Evolutionary conservation across 2,113 vertebrate species (phyloP), one percentile per base, ranked within the genome.

Genomic region (Progne subis): DNA sequence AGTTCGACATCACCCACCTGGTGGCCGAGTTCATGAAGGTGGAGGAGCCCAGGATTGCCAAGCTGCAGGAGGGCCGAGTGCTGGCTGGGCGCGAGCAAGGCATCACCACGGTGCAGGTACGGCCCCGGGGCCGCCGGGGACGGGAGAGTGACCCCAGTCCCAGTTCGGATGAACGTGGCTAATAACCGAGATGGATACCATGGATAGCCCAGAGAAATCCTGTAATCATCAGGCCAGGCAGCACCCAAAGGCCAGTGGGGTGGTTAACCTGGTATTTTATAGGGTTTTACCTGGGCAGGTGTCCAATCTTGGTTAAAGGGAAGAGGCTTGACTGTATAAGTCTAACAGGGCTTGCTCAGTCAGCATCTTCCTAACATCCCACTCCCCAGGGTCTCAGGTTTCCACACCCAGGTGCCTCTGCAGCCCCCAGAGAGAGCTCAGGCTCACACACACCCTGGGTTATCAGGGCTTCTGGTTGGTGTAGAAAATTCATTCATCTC

Each of bases 81-180:
- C 96, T 99, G 95, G 98, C 98, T 6, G 99, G 99, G 3, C 98
- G 98, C 7, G 99, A 99, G 91, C 97, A 98, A 1, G 99, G 99
- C 26, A 99, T 99, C 92, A 99, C 99, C 91, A 99, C 98, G 0
- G 98, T 99, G 76, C 99, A 99, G 98, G 99, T 99, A 98, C 10
- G 13, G 67, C 61, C 44, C 17, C 8, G 19, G 32, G 37, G 37
- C 37, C 37, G 37, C 37, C 37, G 9, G 37, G 37, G 37, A 37
- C 37, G 37, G 37, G 37, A 37, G 37, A 9, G 37, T 37, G 37
- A 37, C 9, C 53, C 11, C 53, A 56, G 5, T 5, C 31, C 7
- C 37, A 37, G 37, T 37, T 4, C 12, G 31, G 18, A 13, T 52
- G 18, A 7, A 32, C 29, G 8, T 20, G 31, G 31, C 31, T 20